phyloP scores from a whole-genome alignment of 2,113 vertebrate genomes.

The Sinocyclocheilus grahami region DNA sequence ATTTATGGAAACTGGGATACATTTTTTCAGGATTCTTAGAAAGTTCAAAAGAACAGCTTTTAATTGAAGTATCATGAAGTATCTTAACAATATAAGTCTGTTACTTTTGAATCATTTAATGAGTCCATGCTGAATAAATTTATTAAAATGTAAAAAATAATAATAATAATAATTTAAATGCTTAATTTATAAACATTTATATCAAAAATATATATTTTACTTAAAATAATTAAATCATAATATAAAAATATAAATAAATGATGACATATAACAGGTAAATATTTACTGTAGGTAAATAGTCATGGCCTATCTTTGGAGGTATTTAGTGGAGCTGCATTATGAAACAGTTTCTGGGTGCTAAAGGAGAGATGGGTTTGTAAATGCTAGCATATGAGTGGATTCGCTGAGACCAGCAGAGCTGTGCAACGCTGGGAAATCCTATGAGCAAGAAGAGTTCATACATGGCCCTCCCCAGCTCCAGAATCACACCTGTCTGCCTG shows the following conservation, averaged over 20 bases:
- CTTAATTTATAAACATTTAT: too few species aligned
- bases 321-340: not conserved
- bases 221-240: not conserved
- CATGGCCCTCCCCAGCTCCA: not conserved
- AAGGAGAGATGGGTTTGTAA: conserved; percentile 11
- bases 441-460: conserved; percentile 44
- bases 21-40: too few species aligned
- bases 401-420: conserved; percentile 41
- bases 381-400: conserved; percentile 5
- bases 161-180: too few species aligned
- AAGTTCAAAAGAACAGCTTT: too few species aligned
- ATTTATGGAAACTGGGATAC: too few species aligned
- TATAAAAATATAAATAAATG: not conserved
- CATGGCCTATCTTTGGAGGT: not conserved
- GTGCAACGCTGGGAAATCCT: conserved; percentile 42
- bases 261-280: not conserved
- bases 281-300: not conserved
- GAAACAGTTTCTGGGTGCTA: not conserved
- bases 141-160: too few species aligned
- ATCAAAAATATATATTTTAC: too few species aligned
- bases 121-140: too few species aligned
- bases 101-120: too few species aligned
- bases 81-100: too few species aligned
- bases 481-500: conserved; percentile 36
- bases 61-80: too few species aligned